These are phyloP conservation scores for Elmis aenea DNA, from an alignment of 2,888 invertebrate genomes.

Conservation along the genomic window DNA sequence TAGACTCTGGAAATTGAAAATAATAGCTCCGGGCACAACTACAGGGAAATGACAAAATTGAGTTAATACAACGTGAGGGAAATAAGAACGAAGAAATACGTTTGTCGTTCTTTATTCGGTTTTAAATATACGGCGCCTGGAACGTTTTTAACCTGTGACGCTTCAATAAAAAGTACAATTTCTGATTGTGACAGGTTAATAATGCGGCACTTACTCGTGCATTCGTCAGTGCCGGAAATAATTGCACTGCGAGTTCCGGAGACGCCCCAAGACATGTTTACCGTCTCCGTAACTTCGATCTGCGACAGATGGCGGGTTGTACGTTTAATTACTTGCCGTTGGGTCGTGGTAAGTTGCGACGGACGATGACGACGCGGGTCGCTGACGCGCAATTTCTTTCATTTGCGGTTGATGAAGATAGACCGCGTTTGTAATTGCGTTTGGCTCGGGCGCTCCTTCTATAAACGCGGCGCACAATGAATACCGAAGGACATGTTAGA, in stretches of 20 bases:
- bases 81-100: conserved; percentile 29
- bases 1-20: conserved; percentile 39
- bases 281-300: conserved; percentile 14
- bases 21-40: conserved; percentile 35
- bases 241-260: conserved; percentile 12
- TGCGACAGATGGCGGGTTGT: conserved; percentile 10
- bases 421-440: conserved; percentile 20
- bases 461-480: conserved; percentile 1
- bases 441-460: conserved; percentile 8
- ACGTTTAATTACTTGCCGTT: conserved; percentile 20
- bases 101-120: conserved; percentile 19
- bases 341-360: conserved; percentile 14
- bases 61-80: conserved; percentile 37
- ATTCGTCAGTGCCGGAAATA: conserved; percentile 13
- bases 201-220: conserved; percentile 12
- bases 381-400: conserved; percentile 25
- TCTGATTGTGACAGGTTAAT: conserved; percentile 18
- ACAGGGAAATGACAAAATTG: conserved; percentile 35
- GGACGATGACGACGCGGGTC: conserved; percentile 9
- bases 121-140: conserved; percentile 7
- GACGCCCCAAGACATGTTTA: conserved; percentile 15
- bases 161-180: conserved; percentile 6
- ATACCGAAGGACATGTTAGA: conserved; percentile 9
- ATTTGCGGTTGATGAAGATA: conserved; percentile 23
- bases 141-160: conserved; percentile 9